phyloP scores from a whole-genome alignment of 2,797 vertebrate species.

The Monodelphis domestica region DNA sequence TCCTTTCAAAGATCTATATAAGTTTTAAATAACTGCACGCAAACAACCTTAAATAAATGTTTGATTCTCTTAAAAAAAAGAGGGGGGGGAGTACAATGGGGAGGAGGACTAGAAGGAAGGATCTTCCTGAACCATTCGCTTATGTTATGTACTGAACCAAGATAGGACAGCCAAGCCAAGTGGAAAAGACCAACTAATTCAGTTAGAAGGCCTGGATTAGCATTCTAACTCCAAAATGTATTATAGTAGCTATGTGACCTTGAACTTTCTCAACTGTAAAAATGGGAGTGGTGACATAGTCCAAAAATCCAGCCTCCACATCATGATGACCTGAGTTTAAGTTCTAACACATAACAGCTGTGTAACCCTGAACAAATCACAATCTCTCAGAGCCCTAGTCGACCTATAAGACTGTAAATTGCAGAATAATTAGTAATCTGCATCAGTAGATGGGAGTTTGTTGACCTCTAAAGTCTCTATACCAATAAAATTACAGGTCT shows the following conservation, averaged over 20 bases:
- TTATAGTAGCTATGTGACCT: not conserved
- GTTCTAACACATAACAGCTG: not conserved
- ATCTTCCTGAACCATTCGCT: not conserved
- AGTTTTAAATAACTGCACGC: too few species aligned
- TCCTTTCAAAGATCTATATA: too few species aligned
- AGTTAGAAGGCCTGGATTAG: not conserved
- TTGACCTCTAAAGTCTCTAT: not conserved
- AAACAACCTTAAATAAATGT: not conserved
- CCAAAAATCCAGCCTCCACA: not conserved
- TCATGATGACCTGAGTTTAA: not conserved
- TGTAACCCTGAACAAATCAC: not conserved
- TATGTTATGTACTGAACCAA: not conserved
- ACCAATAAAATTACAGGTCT: not conserved
- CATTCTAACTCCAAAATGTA: not conserved
- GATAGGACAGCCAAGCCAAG: not conserved
- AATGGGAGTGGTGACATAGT: not conserved
- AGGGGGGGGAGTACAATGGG: not conserved
- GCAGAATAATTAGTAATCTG: not conserved
- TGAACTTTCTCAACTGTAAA: not conserved
- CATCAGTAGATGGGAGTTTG: not conserved
- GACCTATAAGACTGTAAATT: not conserved
- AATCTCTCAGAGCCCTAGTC: not conserved
- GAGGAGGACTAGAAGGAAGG: not conserved
- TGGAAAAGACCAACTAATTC: too few species aligned
- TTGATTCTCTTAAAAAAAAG: not conserved